Percentiles rank a stretch among this genome's conserved stretches.
Evolutionary conservation across 1,140 invertebrate genomes (phyloP).

Genomic region (Periplaneta americana): DNA sequence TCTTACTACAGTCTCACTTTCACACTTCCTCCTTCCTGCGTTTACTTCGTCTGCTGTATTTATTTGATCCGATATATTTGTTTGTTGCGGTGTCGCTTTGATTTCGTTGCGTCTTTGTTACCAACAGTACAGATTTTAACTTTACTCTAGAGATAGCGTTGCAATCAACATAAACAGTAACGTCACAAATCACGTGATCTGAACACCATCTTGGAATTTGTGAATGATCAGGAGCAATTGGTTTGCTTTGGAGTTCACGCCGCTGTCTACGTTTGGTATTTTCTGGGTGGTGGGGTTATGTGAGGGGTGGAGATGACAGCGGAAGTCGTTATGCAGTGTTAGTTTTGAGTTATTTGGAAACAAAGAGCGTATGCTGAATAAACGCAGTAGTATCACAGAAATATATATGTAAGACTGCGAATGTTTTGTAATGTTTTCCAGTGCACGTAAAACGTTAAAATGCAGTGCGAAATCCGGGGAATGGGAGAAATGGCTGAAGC

Average conservation of each 20-base stretch:
- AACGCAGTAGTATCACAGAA: not conserved
- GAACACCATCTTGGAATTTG: not conserved
- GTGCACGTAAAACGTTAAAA: not conserved
- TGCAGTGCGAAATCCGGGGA: constrained; percentile 18
- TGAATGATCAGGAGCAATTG: not conserved
- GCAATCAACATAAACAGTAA: not conserved
- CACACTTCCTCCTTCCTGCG: too few relatives aligned
- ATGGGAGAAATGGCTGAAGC: constrained; percentile 14
- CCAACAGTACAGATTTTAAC: not conserved
- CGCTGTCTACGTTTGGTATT: not conserved
- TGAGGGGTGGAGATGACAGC: not conserved
- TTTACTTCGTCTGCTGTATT: too few relatives aligned
- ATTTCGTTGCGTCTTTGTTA: too few relatives aligned
- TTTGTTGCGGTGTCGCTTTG: too few relatives aligned
- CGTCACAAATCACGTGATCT: not conserved
- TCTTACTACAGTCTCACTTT: too few relatives aligned
- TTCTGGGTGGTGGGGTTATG: not conserved
- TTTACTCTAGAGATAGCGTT: not conserved
- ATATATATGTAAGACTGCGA: not conserved
- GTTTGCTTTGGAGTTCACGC: not conserved
- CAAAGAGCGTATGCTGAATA: not conserved
- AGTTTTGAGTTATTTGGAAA: not conserved
- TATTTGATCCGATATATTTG: too few relatives aligned
- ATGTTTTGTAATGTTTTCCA: not conserved
- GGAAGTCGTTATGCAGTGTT: not conserved